Base-by-base conservation (phyloP, 2,113 vertebrate species). In the Todiramphus saurophagus region DNA sequence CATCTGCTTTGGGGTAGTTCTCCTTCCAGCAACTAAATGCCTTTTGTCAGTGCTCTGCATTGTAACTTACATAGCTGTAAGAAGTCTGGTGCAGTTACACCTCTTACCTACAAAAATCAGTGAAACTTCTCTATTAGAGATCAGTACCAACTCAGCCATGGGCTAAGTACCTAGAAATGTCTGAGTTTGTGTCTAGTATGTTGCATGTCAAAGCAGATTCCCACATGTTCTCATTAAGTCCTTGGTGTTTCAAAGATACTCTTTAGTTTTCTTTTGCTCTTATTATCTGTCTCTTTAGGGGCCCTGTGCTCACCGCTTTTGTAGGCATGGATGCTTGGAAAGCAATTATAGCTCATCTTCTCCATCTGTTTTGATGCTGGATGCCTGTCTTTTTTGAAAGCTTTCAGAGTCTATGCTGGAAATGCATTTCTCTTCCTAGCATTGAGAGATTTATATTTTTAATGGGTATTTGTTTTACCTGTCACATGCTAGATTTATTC, bases 391-490 rank as follows among this genome's bases (percentile, higher is more conserved):
- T 63, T 79, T 51, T 73, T 83, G 81, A 89, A 88, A 43, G 48
- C 51, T 94, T 92, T 92, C 80, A 68, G 37, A 87, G 31, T 20
- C 51, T 85, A 59, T 70, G 74, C 51, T 95, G 81, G 88, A 86
- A 95, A 79, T 84, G 56, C 53, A 23, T 92, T 88, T 87, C 74
- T 96, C 68, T 93, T 93, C 85, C 73, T 60, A 60, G 50, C 75
- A 41, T 67, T 87, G 72, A 86, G 76, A 92, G 88, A 88, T 95
- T 96, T 94, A 41, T 95, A 70, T 94, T 97, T 95, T 96, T 95
- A 97, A 84, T 86, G 46, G 74, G 44, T 93, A 84, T 97, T 97
- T 97, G 85, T 97, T 97, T 96, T 95, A 93, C 76, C 95, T 83
- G 66, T 94, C 81, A 63, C 72, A 69, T 90, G 64, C 78, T 95